Evolutionary conservation across 1,140 invertebrate species (phyloP), one percentile per base, ranked within the genome.

Genomic region (Lepidurus packardi): DNA sequence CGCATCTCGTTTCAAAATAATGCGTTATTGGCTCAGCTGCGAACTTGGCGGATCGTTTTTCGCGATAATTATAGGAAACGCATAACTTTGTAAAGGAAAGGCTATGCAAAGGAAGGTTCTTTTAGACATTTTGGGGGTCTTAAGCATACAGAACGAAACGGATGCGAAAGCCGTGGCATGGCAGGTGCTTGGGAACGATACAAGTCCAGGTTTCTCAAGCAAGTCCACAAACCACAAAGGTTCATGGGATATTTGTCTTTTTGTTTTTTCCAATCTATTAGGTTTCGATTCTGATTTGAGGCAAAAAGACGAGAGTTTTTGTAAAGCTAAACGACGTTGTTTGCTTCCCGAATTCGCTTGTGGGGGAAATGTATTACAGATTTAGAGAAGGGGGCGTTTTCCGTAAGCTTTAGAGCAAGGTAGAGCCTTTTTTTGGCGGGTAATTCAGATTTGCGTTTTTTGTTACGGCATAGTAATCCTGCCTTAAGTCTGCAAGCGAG

Each of bases 161-260:
- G 53, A 65, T n/a, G 13, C 53, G 16, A 16, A 65, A 65, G 13
- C 47, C 10, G 25, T 25, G 25, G 25, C 11, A n/a, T 65, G 47
- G 47, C 53, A 65, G 53, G 53, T 65, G 53, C 53, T 65, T 65
- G 53, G 53, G 53, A 65, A 65, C 53, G 53, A 65, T 13, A 21
- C 53, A 65, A 21, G 53, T 21, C 53, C 53, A 16, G 8, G 53
- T 65, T 65, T 65, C 53, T 65, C 53, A 65, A 65, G 53, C 53
- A 21, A 65, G 53, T 7, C 7, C 21, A 13, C 21, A n/a, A 65
- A 65, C 53, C 53, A 65, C 53, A 65, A 65, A 65, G 16, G 53
- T 21, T 65, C 10, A 4, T 10, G 21, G 21, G 53, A 65, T 65
- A 16, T 65, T 16, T 65, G 7, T 65, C 16, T 65, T 65, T 11